Conservation (phyloP, 2,797 vertebrate genomes). For the Crax fasciolata region DNA sequence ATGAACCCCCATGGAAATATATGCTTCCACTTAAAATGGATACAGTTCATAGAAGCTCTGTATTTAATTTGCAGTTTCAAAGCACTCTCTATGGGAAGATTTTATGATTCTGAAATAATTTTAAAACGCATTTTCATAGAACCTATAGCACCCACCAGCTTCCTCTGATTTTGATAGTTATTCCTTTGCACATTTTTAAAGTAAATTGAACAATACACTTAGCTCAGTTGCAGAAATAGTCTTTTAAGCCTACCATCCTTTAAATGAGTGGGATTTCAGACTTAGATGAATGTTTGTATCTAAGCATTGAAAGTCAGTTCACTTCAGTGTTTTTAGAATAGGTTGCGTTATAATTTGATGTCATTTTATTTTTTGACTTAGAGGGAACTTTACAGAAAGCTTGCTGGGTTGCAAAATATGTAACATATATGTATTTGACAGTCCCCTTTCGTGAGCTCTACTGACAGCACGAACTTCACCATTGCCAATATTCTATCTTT, state of each 20-base stretch:
- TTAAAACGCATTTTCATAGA: slow-evolving; percentile 76
- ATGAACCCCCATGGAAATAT: slow-evolving; percentile 84
- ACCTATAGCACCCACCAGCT: slow-evolving; percentile 52
- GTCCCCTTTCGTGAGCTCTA: neutral
- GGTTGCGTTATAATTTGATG: neutral
- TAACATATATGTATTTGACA: neutral
- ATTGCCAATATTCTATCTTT: neutral
- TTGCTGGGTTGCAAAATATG: neutral
- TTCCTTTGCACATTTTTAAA: slow-evolving; percentile 41
- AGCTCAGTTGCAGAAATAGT: neutral
- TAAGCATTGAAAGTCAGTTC: neutral
- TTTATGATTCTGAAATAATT: slow-evolving; percentile 85
- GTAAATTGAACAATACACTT: neutral
- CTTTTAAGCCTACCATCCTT: neutral
- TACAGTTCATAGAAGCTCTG: slow-evolving; percentile 83
- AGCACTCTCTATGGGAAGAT: slow-evolving; percentile 80
- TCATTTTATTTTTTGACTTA: neutral
- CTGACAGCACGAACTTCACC: neutral
- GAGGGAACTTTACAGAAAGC: neutral
- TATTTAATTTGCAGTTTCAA: slow-evolving; percentile 86
- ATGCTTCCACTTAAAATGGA: slow-evolving; percentile 82
- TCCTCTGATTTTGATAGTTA: slow-evolving; percentile 59
- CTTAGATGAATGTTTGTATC: neutral
- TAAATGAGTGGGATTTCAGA: neutral
- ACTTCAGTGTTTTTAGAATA: neutral